A percentile compares a stretch with the other conserved stretches of the same genome.
Evolutionary conservation across 2,797 vertebrate genomes (phyloP).

Genomic region (Periparus ater): DNA sequence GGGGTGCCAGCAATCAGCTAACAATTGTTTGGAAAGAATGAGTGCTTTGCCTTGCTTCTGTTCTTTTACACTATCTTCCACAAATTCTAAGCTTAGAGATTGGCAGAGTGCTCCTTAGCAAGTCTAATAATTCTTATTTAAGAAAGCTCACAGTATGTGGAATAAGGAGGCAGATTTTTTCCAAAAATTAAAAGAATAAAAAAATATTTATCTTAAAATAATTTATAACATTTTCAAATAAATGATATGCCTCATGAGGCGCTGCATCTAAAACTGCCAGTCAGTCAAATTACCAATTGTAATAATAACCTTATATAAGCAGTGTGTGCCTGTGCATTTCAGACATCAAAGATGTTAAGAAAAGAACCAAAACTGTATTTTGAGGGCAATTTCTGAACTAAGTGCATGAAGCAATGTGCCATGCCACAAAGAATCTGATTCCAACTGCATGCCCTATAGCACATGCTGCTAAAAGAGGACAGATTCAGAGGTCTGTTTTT

Average conservation of each 20-base stretch:
- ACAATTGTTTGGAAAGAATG: background rate
- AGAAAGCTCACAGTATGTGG: slow-evolving; percentile 8
- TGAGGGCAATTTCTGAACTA: slow-evolving; percentile 61
- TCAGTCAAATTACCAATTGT: slow-evolving; percentile 46
- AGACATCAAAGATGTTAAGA: slow-evolving; percentile 55
- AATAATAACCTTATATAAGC: slow-evolving; percentile 45
- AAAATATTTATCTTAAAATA: slow-evolving; percentile 61
- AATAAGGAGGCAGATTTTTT: slow-evolving; percentile 41
- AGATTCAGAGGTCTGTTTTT: slow-evolving; percentile 43
- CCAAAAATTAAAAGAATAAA: slow-evolving; percentile 19
- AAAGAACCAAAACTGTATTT: slow-evolving; percentile 69
- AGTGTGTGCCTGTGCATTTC: slow-evolving; percentile 52
- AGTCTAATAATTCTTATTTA: slow-evolving; percentile 26
- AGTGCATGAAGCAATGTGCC: slow-evolving; percentile 34
- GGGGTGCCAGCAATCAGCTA: background rate
- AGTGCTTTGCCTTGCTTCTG: background rate
- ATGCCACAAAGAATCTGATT: slow-evolving; percentile 61
- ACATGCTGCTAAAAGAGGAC: slow-evolving; percentile 55
- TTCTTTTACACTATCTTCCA: background rate
- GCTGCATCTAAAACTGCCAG: slow-evolving; percentile 53
- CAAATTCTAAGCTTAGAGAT: background rate
- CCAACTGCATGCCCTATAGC: slow-evolving; percentile 49
- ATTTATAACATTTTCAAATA: slow-evolving; percentile 51
- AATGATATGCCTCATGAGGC: slow-evolving; percentile 13
- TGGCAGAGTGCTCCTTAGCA: background rate